A percentile compares a stretch with the other conserved stretches of the same genome.
phyloP scores from a whole-genome alignment of 2,797 vertebrate species.

The Percopsis omiscomaycus region DNA sequence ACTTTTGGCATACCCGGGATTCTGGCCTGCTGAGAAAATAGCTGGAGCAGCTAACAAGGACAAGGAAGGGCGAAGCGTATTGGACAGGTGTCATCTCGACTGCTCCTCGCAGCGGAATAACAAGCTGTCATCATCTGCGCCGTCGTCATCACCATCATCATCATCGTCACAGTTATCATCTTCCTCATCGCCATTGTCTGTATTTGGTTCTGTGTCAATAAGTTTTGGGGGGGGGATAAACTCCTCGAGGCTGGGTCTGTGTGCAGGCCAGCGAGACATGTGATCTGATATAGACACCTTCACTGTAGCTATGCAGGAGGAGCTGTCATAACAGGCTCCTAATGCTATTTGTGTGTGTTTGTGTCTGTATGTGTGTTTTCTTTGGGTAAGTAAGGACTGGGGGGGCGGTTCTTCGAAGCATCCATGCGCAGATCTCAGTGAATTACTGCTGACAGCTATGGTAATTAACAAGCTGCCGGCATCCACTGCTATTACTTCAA shows the following conservation, averaged over 20 bases:
- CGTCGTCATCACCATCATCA: constrained; percentile 29
- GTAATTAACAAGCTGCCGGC: constrained; percentile 66
- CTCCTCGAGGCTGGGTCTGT: constrained; percentile 11
- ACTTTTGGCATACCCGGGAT: constrained; percentile 64
- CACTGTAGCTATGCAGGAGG: constrained; percentile 14
- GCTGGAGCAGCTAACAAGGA: constrained; percentile 68
- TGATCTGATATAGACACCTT: constrained; percentile 37
- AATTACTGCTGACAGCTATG: constrained; percentile 63
- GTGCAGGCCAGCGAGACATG: constrained; percentile 34
- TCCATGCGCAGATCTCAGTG: constrained; percentile 38
- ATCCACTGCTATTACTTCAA: constrained; percentile 57
- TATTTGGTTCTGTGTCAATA: not conserved
- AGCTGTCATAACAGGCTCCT: constrained; percentile 52
- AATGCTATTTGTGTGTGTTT: constrained; percentile 53
- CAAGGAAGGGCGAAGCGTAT: constrained; percentile 50
- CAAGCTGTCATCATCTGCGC: constrained; percentile 40
- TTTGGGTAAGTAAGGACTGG: constrained; percentile 36
- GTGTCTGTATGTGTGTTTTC: constrained; percentile 49
- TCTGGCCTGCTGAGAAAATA: constrained; percentile 55
- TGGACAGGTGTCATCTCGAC: constrained; percentile 65
- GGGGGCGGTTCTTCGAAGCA: constrained; percentile 38
- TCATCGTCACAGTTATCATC: constrained; percentile 17
- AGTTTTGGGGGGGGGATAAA: not conserved
- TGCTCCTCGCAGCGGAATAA: constrained; percentile 40
- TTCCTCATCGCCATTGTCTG: constrained; percentile 8